Base-by-base conservation (phyloP, 2,797 vertebrate genomes). In the Erithacus rubecula region DNA sequence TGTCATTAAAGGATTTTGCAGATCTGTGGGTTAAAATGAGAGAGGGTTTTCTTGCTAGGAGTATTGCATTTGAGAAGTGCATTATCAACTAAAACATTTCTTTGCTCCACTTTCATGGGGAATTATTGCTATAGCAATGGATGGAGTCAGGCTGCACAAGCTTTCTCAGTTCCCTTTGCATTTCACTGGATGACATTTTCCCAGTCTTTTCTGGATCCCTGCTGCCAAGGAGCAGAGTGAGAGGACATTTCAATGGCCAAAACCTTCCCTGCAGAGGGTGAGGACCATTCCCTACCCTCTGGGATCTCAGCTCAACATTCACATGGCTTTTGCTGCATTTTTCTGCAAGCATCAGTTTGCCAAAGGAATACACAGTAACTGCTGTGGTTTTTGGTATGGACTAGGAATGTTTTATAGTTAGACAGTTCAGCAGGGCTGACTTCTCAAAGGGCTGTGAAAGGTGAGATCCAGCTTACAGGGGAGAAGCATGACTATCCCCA, bases 251-350 rank as follows among this genome's bases (percentile, higher is more conserved):
- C 47, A 19, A 15, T 2, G 4, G 34, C 29, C 18, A 65, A 67
- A 68, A 29, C 1, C 0, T 39, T 59, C 34, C 81, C 21, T 36
- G 20, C 0, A 0, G 63, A 80, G 47, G 32, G 7, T 1, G 0
- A 77, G 63, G 69, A 26, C 18, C 37, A 6, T 41, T 79, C 83
- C 19, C 68, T 5, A 4, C 24, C 24, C 55, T 56, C 41, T 77
- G 68, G 26, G 55, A 79, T 46, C 59, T 29, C 44, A 76, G 74
- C 46, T 79, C 44, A 49, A 32, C 6, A 63, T 63, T 77, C 44
- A 36, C 49, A 9, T 12, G 32, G 15, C 39, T 34, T 64, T 52
- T 39, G 15, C 58, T 70, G n/a, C 10, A 34, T 68, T 90, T 71
- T 87, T 30, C 27, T 87, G 23, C 32, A 60, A 75, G 27, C 11